Evolutionary conservation across 2,797 vertebrate genomes (phyloP).

Genomic region (Vipera ursinii): DNA sequence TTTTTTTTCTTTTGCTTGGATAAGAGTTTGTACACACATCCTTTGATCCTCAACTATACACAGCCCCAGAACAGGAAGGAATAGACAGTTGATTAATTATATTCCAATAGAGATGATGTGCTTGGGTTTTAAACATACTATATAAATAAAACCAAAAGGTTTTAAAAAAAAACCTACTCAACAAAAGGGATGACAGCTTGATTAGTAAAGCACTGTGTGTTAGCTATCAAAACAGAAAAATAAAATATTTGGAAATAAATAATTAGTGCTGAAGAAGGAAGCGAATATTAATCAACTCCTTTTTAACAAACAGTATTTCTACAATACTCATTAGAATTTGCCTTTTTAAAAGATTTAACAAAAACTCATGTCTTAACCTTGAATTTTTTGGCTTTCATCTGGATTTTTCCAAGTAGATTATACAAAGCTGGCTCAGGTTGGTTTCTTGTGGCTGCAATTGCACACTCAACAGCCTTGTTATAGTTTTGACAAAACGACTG

Average conservation of each 20-base stretch:
- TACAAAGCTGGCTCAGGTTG: conserved; percentile 53
- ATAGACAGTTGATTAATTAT: neutral
- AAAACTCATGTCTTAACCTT: conserved; percentile 64
- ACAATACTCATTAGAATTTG: neutral
- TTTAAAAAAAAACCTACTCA: neutral
- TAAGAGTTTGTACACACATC: neutral
- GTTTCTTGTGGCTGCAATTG: conserved; percentile 40
- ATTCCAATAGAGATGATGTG: neutral
- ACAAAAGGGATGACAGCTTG: neutral
- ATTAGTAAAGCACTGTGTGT: neutral
- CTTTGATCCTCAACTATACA: neutral
- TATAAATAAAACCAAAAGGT: neutral
- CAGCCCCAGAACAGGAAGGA: neutral
- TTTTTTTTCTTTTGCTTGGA: neutral
- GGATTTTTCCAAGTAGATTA: conserved; percentile 72
- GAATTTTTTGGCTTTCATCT: conserved; percentile 74
- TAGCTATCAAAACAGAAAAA: neutral
- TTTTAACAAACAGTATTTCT: neutral
- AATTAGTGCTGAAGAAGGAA: neutral
- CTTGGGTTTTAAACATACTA: neutral
- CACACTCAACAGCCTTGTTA: conserved; percentile 68
- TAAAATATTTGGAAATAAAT: neutral
- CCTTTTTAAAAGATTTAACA: neutral
- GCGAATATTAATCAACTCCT: neutral
- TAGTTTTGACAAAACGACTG: conserved; percentile 76